Percentiles rank a stretch among this genome's conserved stretches.
phyloP scores from a whole-genome alignment of 2,113 vertebrate genomes.

The Columba janthina region DNA sequence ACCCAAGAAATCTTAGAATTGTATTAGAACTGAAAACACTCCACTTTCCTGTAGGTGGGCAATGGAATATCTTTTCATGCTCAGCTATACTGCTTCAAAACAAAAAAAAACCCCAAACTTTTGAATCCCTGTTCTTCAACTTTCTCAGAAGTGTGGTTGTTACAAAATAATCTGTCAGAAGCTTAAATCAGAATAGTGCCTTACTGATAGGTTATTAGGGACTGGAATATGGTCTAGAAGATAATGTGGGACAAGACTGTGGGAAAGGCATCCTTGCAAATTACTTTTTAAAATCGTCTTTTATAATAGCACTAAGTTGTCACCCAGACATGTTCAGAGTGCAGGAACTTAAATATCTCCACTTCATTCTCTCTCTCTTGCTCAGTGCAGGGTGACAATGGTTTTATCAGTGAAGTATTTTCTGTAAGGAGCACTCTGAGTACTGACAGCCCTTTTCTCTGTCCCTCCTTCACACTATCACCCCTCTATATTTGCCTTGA shows the following conservation, averaged over 20 bases:
- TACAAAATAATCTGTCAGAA: not conserved
- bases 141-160: not conserved
- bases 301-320: not conserved
- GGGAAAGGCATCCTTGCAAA: not conserved
- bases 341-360: not conserved
- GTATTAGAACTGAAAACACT: not conserved
- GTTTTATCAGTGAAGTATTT: slow-evolving; percentile 12
- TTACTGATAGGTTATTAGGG: not conserved
- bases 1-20: not conserved
- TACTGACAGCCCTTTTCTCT: slow-evolving; percentile 49
- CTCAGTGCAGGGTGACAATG: not conserved
- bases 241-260: not conserved
- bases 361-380: not conserved
- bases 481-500: slow-evolving; percentile 40
- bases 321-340: not conserved
- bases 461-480: not conserved
- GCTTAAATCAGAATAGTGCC: not conserved
- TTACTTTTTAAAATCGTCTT: not conserved
- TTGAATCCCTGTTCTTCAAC: not conserved
- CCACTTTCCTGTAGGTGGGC: not conserved
- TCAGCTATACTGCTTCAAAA: not conserved
- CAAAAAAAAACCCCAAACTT: not conserved
- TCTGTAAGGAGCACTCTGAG: not conserved
- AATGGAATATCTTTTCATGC: not conserved
- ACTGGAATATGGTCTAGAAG: not conserved